Evolutionary conservation across 1,140 invertebrate species (phyloP), one percentile per base, ranked within the genome.

Genomic region (Lasioglossum albipes): DNA sequence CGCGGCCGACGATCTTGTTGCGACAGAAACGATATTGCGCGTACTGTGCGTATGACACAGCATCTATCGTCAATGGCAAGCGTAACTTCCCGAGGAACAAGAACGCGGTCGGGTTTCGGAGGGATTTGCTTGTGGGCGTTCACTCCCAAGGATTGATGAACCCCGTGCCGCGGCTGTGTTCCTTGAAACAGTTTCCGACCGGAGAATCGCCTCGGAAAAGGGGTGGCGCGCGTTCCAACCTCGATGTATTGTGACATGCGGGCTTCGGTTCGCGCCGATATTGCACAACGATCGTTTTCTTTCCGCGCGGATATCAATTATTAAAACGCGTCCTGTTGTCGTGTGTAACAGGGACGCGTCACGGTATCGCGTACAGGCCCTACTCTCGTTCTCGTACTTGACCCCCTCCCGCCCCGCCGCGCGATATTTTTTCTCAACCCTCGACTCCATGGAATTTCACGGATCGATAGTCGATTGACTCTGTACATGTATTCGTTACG

Each of bases 1-100:
- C 59, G 57, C 71, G 78, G 66, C 77, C 64, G 71, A 72, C 42
- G 42, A 82, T 77, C 54, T 73, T 65, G 42, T 73, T 65, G 42
- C 52, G 49, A 83, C 67, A 27, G 42, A 57, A 49, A 49, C 71
- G 59, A 83, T 75, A 75, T 71, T 69, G 70, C 61, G 45, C 68
- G 62, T 27, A n/a, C 20, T 54, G n/a, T 20, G 65, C 61, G 36
- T 74, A 64, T 74, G 65, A 65, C 66, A 52, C 54, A n/a, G 57
- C 68, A 59, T 82, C 64, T 65, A 59, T 64, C 18, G 3, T 57
- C 61, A 52, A 49, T 41, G 49, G 81, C 70, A 52, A 80, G 64
- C 70, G 78, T 73, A 75, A 83, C 70, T 27, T 52, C 27, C 20
- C 31, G 41, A 16, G 20, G 31, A 59, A 74, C 52, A 68, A 31